These are phyloP conservation scores for Coregonus sp. DNA, from an alignment of 2,797 vertebrate species.

Conservation along the genomic window DNA sequence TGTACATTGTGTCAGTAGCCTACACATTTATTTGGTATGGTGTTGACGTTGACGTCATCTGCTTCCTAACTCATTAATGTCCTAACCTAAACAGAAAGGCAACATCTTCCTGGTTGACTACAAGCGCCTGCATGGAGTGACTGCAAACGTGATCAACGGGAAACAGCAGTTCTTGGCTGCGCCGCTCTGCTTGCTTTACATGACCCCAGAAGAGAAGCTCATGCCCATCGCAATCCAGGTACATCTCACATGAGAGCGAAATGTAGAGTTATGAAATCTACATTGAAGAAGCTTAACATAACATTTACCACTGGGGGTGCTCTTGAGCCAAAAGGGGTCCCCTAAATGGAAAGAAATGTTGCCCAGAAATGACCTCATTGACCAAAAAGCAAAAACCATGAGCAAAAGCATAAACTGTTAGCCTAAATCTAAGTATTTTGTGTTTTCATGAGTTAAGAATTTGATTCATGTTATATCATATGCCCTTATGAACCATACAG, in stretches of 20 bases:
- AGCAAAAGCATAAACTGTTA: neutral
- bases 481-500: neutral
- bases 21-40: too few species aligned
- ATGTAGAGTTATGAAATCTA: neutral
- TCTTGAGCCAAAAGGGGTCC: neutral
- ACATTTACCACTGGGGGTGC: neutral
- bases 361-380: neutral
- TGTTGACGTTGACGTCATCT: neutral
- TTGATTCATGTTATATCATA: neutral
- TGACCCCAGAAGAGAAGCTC: conserved; percentile 52
- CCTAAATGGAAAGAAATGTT: neutral
- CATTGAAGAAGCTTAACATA: neutral
- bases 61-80: neutral
- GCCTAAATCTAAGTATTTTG: neutral
- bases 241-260: neutral
- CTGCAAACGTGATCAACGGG: conserved; percentile 56
- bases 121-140: conserved; percentile 64
- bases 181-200: conserved; percentile 72
- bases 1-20: too few species aligned
- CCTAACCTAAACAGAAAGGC: conserved; percentile 66
- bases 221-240: conserved; percentile 80
- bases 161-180: conserved; percentile 66
- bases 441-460: neutral
- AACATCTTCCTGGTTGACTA: conserved; percentile 78
- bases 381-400: too few species aligned